phyloP scores from a whole-genome alignment of 2,113 vertebrate species.

The Aleadryas rufinucha region DNA sequence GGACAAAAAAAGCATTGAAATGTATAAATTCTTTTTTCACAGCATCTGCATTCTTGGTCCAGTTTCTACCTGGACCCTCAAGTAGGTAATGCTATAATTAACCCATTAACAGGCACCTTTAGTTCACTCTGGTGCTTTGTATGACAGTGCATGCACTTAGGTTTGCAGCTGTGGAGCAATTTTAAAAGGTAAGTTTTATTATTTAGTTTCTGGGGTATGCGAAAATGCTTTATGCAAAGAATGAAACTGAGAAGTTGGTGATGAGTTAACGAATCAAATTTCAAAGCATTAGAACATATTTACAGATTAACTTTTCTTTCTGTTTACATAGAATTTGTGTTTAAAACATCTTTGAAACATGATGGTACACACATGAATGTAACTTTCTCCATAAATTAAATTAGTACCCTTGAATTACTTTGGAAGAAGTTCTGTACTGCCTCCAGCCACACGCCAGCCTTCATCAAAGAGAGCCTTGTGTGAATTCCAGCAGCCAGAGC shows the following conservation, averaged over 20 bases:
- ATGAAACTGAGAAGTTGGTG: neutral
- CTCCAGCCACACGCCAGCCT: fast-evolving
- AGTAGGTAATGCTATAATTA: neutral
- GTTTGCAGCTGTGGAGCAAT: neutral
- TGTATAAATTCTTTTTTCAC: conserved; percentile 44
- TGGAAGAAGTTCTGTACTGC: neutral
- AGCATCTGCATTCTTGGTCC: conserved; percentile 1
- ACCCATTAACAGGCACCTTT: neutral
- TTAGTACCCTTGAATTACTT: neutral
- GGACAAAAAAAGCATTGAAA: conserved; percentile 71
- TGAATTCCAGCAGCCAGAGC: neutral
- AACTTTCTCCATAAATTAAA: neutral
- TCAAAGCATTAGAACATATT: neutral
- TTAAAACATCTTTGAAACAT: neutral
- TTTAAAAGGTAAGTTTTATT: neutral
- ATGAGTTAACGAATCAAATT: neutral
- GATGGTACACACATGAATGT: neutral
- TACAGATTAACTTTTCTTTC: neutral
- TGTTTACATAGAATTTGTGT: neutral
- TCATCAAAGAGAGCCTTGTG: neutral
- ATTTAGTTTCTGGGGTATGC: neutral
- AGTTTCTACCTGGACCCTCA: neutral
- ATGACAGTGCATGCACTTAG: neutral
- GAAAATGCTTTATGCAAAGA: neutral
- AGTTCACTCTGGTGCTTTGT: neutral